Percentiles rank a stretch among this genome's conserved stretches.
These are phyloP conservation scores for Psammodynastes pulverulentus DNA, from an alignment of 2,113 vertebrate species.

Conservation along the genomic window DNA sequence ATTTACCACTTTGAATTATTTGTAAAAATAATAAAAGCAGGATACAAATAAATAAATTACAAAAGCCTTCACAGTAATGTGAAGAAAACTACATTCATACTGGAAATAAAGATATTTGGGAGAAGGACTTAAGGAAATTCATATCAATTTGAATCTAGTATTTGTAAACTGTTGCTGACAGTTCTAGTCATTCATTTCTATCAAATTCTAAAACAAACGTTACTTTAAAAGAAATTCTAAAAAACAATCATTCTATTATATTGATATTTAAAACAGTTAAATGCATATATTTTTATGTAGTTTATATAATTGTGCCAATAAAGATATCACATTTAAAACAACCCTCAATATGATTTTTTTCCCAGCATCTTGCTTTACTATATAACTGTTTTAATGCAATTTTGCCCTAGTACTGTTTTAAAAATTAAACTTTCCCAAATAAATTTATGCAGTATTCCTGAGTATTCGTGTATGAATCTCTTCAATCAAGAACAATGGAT, in stretches of 20 bases:
- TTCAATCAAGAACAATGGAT: background rate
- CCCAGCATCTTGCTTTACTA: background rate
- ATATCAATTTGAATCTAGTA: background rate
- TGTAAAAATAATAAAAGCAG: too few species aligned
- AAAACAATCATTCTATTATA: background rate
- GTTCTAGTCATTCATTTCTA: background rate
- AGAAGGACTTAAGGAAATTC: background rate
- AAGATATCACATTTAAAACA: background rate
- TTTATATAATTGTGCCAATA: background rate
- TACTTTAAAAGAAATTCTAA: background rate
- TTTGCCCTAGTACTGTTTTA: background rate
- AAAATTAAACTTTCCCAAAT: background rate
- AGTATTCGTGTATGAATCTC: background rate
- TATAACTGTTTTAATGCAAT: background rate
- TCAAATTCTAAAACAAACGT: background rate
- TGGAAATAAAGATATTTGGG: background rate
- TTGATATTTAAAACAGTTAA: background rate
- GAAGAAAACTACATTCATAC: background rate
- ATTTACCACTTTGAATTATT: too few species aligned
- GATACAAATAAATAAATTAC: background rate
- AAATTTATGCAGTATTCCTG: background rate
- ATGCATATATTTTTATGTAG: background rate
- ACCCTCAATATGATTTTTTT: background rate
- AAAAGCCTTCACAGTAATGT: background rate
- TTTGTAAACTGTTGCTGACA: background rate